These are phyloP conservation scores for Euproctis similis DNA, from an alignment of 2,888 invertebrate species.

Conservation along the genomic window DNA sequence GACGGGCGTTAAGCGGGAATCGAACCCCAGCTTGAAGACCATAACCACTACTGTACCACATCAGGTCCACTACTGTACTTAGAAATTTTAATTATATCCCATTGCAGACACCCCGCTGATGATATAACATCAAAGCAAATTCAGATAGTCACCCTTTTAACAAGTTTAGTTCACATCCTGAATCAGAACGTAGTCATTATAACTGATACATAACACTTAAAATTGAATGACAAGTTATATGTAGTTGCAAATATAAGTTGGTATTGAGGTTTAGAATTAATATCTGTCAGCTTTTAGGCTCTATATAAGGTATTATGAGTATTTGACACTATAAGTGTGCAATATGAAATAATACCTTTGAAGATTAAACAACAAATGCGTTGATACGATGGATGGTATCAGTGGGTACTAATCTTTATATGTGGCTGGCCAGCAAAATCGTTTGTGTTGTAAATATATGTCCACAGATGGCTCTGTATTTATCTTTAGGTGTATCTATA, in stretches of 20 bases:
- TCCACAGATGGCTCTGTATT: too few species aligned
- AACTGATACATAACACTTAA: too few species aligned
- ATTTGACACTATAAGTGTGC: conserved; percentile 62
- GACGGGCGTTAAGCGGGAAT: too few species aligned
- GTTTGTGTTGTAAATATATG: too few species aligned
- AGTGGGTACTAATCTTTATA: too few species aligned
- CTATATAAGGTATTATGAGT: conserved; percentile 39
- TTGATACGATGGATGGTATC: too few species aligned
- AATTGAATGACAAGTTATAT: background rate
- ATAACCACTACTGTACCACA: too few species aligned
- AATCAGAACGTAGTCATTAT: background rate
- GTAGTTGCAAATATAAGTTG: conserved; percentile 11
- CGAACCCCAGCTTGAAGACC: too few species aligned
- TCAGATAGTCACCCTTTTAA: conserved; percentile 28
- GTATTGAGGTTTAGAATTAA: conserved; percentile 47
- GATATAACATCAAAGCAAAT: conserved; percentile 53
- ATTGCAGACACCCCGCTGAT: conserved; percentile 43
- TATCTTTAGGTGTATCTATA: too few species aligned
- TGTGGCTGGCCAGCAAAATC: too few species aligned
- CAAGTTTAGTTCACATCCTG: conserved; percentile 3
- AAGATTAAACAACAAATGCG: conserved; percentile 34
- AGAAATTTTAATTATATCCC: conserved; percentile 43
- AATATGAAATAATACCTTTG: conserved; percentile 44
- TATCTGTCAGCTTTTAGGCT: conserved; percentile 50
- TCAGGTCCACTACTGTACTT: conserved; percentile 18